Percentiles rank a stretch among this genome's conserved stretches.
These are phyloP conservation scores for Tyrannus savana DNA, from an alignment of 2,113 vertebrate genomes.

Conservation along the genomic window DNA sequence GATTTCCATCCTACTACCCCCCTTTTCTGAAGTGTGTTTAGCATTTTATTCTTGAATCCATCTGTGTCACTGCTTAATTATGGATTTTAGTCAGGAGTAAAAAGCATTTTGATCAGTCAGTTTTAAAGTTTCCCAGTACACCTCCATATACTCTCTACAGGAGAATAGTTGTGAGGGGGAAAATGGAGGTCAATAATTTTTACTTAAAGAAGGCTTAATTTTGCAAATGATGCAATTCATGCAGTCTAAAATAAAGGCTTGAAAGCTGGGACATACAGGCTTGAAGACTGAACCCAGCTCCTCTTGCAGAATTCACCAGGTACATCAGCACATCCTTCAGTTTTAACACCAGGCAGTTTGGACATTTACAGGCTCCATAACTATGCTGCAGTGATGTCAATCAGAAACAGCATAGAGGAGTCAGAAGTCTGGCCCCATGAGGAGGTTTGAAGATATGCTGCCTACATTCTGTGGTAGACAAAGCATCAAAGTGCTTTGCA, in stretches of 20 bases:
- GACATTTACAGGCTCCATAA: not conserved
- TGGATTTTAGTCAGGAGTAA: not conserved
- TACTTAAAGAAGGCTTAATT: not conserved
- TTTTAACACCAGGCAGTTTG: not conserved
- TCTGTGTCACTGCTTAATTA: not conserved
- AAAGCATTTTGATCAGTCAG: not conserved
- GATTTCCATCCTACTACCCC: not conserved
- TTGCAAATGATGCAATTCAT: not conserved
- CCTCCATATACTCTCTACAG: not conserved
- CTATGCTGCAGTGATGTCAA: accelerated
- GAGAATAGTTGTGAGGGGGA: not conserved
- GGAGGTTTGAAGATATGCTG: not conserved
- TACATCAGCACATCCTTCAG: accelerated
- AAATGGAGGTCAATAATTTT: not conserved
- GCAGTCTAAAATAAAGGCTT: not conserved
- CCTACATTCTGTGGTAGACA: not conserved
- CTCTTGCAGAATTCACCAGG: not conserved
- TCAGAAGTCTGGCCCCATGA: not conserved
- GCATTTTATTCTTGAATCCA: not conserved
- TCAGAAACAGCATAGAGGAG: not conserved
- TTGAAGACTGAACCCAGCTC: not conserved
- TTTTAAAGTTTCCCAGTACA: not conserved
- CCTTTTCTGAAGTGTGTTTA: not conserved
- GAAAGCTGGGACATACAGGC: not conserved
- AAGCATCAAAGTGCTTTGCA: not conserved